Evolutionary conservation across 2,113 vertebrate genomes (phyloP).

Genomic region (Brachionichthys hirsutus): DNA sequence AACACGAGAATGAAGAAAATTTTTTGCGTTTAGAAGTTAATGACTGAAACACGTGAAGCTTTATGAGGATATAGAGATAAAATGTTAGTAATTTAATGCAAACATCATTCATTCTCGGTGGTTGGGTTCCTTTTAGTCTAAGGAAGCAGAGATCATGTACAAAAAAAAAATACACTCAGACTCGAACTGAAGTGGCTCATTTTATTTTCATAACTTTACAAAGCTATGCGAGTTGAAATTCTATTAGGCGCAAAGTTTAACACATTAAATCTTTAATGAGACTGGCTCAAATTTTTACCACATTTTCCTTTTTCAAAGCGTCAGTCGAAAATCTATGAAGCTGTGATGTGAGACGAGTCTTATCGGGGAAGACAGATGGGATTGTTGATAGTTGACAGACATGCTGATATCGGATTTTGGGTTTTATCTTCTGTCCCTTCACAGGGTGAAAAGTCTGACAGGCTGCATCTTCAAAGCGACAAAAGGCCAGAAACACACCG

Average conservation of each 20-base stretch:
- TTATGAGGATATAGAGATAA: no score
- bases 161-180: conserved; percentile 20
- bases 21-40: no score
- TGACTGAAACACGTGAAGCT: not conserved
- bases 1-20: not conserved
- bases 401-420: conserved; percentile 77
- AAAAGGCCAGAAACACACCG: conserved; percentile 70
- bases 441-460: conserved; percentile 67
- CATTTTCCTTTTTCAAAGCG: conserved; percentile 51
- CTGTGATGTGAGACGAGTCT: conserved; percentile 54
- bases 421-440: conserved; percentile 75
- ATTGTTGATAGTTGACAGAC: conserved; percentile 81
- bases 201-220: conserved; percentile 31
- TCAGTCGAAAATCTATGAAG: conserved; percentile 58
- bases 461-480: conserved; percentile 74
- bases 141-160: conserved; percentile 1
- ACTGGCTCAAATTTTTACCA: conserved; percentile 59
- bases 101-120: not conserved
- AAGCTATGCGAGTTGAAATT: conserved; percentile 46
- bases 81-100: no score
- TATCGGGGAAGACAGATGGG: conserved; percentile 79
- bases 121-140: conserved; percentile 4
- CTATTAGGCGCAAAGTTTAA: conserved; percentile 62
- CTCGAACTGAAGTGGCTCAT: conserved; percentile 1
- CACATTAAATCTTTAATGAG: conserved; percentile 67